Evolutionary conservation across 2,888 invertebrate genomes (phyloP).

Genomic region (Nemotelus pantherinus): DNA sequence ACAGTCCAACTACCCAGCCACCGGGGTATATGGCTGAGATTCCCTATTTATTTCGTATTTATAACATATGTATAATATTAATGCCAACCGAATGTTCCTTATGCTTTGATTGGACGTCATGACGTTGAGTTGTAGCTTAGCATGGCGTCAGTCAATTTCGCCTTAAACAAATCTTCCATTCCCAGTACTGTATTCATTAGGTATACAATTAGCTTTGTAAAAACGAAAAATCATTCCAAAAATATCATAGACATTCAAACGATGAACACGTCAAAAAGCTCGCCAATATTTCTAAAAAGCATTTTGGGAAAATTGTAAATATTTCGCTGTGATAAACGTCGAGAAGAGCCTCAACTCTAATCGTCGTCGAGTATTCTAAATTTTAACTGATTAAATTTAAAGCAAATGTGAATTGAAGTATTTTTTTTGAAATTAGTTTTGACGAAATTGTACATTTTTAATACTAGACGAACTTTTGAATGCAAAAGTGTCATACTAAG

Average conservation of each 20-base stretch:
- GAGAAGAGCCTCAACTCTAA: too few relatives aligned
- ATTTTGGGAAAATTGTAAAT: background rate
- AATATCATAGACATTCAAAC: background rate
- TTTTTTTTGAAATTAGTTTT: too few relatives aligned
- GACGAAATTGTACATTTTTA: too few relatives aligned
- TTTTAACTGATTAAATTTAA: too few relatives aligned
- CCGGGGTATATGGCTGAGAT: background rate
- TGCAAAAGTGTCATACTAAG: too few relatives aligned
- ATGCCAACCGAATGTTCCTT: constrained; percentile 4
- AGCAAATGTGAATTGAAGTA: too few relatives aligned
- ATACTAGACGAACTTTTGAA: too few relatives aligned
- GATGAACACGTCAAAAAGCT: too few relatives aligned
- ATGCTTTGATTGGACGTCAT: background rate
- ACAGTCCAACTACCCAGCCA: background rate
- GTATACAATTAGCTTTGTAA: background rate
- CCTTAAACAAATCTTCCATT: constrained; percentile 17
- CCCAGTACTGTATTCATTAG: constrained; percentile 13
- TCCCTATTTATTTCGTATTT: background rate
- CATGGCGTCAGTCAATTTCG: background rate
- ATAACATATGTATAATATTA: background rate
- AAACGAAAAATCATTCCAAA: background rate
- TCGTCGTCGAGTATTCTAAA: too few relatives aligned
- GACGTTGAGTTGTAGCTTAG: background rate
- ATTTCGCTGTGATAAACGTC: background rate
- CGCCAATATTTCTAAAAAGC: background rate